A percentile compares a stretch with the other conserved stretches of the same genome.
Evolutionary conservation across 2,113 vertebrate species (phyloP).

Genomic region (Cavia porcellus): DNA sequence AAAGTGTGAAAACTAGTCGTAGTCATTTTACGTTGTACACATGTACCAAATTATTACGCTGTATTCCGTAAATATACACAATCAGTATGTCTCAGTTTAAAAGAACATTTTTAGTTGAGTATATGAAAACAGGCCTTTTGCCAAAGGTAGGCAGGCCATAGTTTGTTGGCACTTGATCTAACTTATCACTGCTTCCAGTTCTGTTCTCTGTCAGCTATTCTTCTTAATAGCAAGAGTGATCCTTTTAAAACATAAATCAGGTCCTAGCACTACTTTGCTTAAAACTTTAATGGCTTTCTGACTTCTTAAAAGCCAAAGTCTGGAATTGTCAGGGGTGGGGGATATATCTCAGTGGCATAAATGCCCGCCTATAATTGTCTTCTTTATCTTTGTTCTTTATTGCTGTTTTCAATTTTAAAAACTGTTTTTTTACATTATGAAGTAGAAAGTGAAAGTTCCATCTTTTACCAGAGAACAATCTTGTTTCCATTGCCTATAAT

Average conservation of each 20-base stretch:
- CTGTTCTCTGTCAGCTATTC: background rate
- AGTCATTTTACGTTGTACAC: background rate
- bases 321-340: background rate
- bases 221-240: background rate
- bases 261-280: background rate
- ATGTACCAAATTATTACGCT: background rate
- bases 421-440: background rate
- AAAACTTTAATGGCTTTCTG: background rate
- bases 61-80: background rate
- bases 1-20: background rate
- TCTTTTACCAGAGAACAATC: background rate
- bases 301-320: slow-evolving; percentile 27
- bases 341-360: too few relatives aligned
- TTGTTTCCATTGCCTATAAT: slow-evolving; percentile 23
- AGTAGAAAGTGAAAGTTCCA: background rate
- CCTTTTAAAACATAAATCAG: slow-evolving; percentile 5
- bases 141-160: background rate
- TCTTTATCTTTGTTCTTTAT: background rate
- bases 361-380: background rate
- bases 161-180: background rate
- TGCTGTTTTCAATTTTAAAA: background rate
- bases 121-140: background rate
- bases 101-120: background rate
- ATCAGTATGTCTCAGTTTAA: background rate
- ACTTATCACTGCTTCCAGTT: background rate